Evolutionary conservation across 1,140 invertebrate genomes (phyloP).

Genomic region (Vanessa atalanta): DNA sequence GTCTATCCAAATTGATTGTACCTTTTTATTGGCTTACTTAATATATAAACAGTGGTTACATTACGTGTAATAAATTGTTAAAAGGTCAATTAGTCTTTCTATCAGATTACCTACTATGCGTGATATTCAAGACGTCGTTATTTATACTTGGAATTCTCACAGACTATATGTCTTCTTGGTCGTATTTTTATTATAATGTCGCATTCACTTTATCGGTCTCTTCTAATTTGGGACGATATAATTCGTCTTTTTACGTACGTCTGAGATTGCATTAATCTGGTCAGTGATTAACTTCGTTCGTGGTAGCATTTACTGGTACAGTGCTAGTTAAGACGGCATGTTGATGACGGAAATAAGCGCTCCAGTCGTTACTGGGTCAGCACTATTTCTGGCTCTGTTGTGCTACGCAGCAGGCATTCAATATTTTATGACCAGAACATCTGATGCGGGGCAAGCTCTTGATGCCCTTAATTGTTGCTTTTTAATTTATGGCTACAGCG

Average conservation of each 20-base stretch:
- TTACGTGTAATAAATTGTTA: neutral
- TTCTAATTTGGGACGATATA: conserved; percentile 23
- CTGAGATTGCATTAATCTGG: conserved; percentile 37
- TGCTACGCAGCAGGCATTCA: conserved; percentile 63
- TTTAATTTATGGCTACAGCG: conserved; percentile 26
- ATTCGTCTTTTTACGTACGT: conserved; percentile 28
- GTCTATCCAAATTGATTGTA: neutral
- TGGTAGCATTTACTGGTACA: conserved; percentile 41
- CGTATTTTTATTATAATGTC: conserved; percentile 33
- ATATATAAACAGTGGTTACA: neutral
- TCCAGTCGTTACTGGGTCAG: conserved; percentile 78
- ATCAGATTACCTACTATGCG: neutral
- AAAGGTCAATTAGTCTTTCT: neutral
- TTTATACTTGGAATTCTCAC: conserved; percentile 25
- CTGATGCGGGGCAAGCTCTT: conserved; percentile 42
- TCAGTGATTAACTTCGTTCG: conserved; percentile 53
- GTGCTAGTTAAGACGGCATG: conserved; percentile 51
- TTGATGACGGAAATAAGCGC: conserved; percentile 77
- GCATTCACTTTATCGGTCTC: conserved; percentile 29
- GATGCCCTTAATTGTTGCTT: conserved; percentile 47
- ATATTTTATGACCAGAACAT: conserved; percentile 61
- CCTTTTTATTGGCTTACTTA: neutral
- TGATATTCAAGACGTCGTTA: conserved; percentile 7
- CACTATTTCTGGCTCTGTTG: conserved; percentile 73
- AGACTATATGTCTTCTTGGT: conserved; percentile 32